These are phyloP conservation scores for Penaeus chinensis DNA, from an alignment of 1,140 invertebrate species.

Conservation along the genomic window DNA sequence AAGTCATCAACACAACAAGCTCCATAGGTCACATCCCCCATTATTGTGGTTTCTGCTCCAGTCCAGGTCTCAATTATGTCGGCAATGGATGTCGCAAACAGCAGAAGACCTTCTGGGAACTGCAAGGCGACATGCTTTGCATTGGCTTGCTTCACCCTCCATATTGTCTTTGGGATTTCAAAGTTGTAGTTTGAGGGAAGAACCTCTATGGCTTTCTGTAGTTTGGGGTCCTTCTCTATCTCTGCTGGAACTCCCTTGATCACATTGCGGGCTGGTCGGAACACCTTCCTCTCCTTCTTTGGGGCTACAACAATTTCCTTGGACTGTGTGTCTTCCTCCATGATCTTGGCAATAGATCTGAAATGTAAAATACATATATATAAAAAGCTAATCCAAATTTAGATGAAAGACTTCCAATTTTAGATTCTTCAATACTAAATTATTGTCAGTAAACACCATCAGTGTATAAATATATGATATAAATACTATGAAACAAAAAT, in stretches of 20 bases:
- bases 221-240: slow-evolving; percentile 81
- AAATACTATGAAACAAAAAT: too few species aligned
- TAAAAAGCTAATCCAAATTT: too few species aligned
- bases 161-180: slow-evolving; percentile 98
- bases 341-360: too few species aligned
- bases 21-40: slow-evolving; percentile 99
- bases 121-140: slow-evolving; percentile 93
- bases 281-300: slow-evolving; percentile 54
- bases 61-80: slow-evolving; percentile 96
- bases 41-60: slow-evolving; percentile 92
- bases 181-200: slow-evolving; percentile 98
- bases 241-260: slow-evolving; percentile 79
- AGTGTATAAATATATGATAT: too few species aligned
- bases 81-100: slow-evolving; percentile 93
- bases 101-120: slow-evolving; percentile 92
- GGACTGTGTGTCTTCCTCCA: too few species aligned
- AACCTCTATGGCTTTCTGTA: slow-evolving; percentile 79
- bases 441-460: too few species aligned
- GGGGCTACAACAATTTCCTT: slow-evolving; percentile 35
- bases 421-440: too few species aligned
- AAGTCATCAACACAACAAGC: slow-evolving; percentile 99
- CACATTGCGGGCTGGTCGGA: slow-evolving; percentile 54
- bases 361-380: too few species aligned
- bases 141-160: slow-evolving; percentile 86
- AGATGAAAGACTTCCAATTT: too few species aligned